Evolutionary conservation across 1,140 invertebrate genomes (phyloP), one percentile per base, ranked within the genome.

Genomic region (Drosophila leontia): DNA sequence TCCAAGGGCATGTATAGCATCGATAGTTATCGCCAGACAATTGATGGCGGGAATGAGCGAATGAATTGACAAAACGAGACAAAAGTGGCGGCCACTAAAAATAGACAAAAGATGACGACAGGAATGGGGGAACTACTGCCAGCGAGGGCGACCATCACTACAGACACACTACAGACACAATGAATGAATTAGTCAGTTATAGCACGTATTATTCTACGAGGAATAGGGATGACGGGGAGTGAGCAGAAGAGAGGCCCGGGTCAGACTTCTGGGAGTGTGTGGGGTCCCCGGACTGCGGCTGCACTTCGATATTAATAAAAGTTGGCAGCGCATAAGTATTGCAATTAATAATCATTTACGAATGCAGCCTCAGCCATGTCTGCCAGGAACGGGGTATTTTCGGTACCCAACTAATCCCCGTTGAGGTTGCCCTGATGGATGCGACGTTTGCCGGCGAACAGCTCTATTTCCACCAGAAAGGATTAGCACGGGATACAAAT

Each of bases 311-410:
- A 82, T 75, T 57, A 70, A 78, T 35, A 62, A 69, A 45, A 64
- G 23, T 42, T 42, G 51, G 71, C 80, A 64, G 71, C 67, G 59
- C 62, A 72, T 70, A 67, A 83, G 84, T 67, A 78, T 78, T 83
- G 76, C 81, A 88, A 88, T 87, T 87, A 88, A 87, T 87, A 87
- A 87, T 87, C 84, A 87, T 87, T 87, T 87, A 70, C 60, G 71
- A 64, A 56, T 75, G 69, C 82, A 84, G 56, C 63, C 42, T 53
- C 39, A 57, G 42, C 50, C 45, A 15, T 75, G 79, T 79, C 82
- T 63, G 78, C 62, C 78, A 23, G 59, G 35, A 42, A 42, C 29
- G 37, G 65, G 62, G 80, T 85, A 75, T 78, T 77, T 72, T 65
- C 34, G 48, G 50, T 50, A 50, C 60, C 47, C 45, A 55, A 75